Conservation (phyloP, 2,888 invertebrate species). For the Ganaspis brasiliensis region DNA sequence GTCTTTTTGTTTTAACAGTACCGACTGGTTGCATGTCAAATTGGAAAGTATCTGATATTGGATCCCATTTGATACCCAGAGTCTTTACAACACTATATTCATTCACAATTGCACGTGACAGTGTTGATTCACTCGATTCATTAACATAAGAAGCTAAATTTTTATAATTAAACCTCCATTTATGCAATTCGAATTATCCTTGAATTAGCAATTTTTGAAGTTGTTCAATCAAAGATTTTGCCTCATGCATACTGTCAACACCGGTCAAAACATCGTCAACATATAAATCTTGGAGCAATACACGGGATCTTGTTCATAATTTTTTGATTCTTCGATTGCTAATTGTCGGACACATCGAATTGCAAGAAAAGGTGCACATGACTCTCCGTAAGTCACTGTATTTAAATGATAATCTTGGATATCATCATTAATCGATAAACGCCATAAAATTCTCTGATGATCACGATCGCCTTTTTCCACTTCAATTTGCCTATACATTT, state of each 20-base stretch:
- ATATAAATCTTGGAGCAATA: slow-evolving; percentile 5
- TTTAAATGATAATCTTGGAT: slow-evolving; percentile 36
- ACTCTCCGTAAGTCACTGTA: slow-evolving; percentile 22
- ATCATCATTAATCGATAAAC: slow-evolving; percentile 20
- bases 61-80: slow-evolving; percentile 37
- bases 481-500: too few relatives aligned
- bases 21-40: slow-evolving; percentile 14
- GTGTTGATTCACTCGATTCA: not conserved
- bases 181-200: slow-evolving; percentile 10
- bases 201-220: not conserved
- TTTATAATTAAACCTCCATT: not conserved
- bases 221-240: not conserved
- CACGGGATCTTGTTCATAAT: not conserved
- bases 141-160: not conserved
- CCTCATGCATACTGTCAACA: not conserved
- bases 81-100: not conserved
- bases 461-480: too few relatives aligned
- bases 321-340: not conserved
- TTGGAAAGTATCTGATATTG: slow-evolving; percentile 34
- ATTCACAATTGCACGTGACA: not conserved
- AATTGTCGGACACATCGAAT: slow-evolving; percentile 14
- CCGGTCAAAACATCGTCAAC: slow-evolving; percentile 45
- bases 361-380: not conserved
- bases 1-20: slow-evolving; percentile 42
- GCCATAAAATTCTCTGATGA: slow-evolving; percentile 50